Evolutionary conservation across 30 jellyfish, hydroid and myxozoan genomes (phyloP).

Genomic region (Hydractinia echinata): DNA sequence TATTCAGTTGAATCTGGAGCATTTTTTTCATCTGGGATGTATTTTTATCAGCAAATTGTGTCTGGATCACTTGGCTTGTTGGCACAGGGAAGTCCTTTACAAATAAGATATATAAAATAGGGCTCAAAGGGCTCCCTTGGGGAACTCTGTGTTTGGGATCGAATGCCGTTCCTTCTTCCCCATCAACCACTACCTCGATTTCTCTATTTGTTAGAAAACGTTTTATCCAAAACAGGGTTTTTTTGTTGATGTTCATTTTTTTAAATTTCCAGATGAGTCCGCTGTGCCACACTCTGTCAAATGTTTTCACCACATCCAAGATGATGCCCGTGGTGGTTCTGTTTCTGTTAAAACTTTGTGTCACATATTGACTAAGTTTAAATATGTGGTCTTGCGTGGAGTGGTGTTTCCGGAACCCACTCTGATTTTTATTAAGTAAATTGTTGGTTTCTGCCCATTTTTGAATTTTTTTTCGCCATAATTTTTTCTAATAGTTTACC

Average conservation of each 20-base stretch:
- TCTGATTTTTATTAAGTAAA: too few relatives aligned
- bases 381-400: too few relatives aligned
- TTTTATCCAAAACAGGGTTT: neutral
- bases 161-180: neutral
- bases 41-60: neutral
- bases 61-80: neutral
- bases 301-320: neutral
- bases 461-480: too few relatives aligned
- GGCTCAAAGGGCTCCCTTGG: constrained; percentile 15
- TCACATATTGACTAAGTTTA: too few relatives aligned
- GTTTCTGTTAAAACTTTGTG: too few relatives aligned
- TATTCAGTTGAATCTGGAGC: neutral
- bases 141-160: neutral
- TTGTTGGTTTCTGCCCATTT: too few relatives aligned
- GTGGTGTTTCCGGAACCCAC: too few relatives aligned
- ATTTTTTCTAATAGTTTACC: too few relatives aligned
- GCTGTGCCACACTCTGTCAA: neutral
- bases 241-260: neutral
- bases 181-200: neutral
- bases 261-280: neutral
- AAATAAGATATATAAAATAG: neutral
- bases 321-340: neutral
- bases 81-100: neutral
- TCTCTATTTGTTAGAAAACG: neutral
- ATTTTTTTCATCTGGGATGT: neutral